Conservation (phyloP, 2,797 vertebrate species). For the Sebastes cheni region DNA sequence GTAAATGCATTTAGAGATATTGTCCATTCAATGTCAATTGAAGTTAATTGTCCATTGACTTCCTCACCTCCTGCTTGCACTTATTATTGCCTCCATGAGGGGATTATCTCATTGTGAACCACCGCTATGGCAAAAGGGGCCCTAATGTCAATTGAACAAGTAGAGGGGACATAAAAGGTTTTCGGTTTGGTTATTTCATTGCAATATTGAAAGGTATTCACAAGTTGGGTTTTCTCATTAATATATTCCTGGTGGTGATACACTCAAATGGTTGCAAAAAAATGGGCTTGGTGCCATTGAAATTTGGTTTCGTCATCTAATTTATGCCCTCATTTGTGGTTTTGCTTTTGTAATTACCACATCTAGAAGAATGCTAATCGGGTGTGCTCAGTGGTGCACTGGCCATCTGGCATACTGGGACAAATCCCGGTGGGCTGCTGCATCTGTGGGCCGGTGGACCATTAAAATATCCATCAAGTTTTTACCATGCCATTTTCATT, state of each 20-base stretch:
- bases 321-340: conserved; percentile 2
- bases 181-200: conserved; percentile 10
- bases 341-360: conserved; percentile 18
- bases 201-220: conserved; percentile 2
- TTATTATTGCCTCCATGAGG: conserved; percentile 46
- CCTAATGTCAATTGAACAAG: conserved; percentile 31
- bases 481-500: not conserved
- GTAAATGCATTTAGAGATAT: conserved; percentile 61
- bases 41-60: conserved; percentile 76
- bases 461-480: not conserved
- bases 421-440: no score
- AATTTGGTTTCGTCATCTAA: conserved; percentile 1
- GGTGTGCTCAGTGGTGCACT: not conserved
- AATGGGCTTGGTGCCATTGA: not conserved
- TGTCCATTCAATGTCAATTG: conserved; percentile 65
- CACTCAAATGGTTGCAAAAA: conserved; percentile 1
- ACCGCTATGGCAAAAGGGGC: conserved; percentile 19
- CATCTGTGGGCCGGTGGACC: not conserved
- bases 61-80: conserved; percentile 52
- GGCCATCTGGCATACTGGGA: not conserved
- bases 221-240: conserved; percentile 12
- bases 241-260: conserved; percentile 2
- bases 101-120: conserved; percentile 52
- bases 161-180: conserved; percentile 21
- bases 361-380: conserved; percentile 8